A percentile compares a stretch with the other conserved stretches of the same genome.
Evolutionary conservation across 2,797 vertebrate genomes (phyloP).

Genomic region (Remorina albescens): DNA sequence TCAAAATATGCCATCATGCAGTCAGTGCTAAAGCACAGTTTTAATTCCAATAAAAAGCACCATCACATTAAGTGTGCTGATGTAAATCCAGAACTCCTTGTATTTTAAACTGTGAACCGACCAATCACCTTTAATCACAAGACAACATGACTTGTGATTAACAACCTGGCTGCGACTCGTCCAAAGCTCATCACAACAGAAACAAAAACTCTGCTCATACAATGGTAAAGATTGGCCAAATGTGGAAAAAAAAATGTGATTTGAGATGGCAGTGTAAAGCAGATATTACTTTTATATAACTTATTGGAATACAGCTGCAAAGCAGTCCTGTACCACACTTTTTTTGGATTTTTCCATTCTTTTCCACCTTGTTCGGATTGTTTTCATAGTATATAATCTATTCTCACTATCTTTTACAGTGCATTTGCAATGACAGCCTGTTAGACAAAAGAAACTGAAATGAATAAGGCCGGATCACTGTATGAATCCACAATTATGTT

Average conservation of each 20-base stretch:
- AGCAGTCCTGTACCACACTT: slow-evolving; percentile 52
- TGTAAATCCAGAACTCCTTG: slow-evolving; percentile 26
- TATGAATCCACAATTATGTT: slow-evolving; percentile 66
- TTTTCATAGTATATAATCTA: slow-evolving; percentile 65
- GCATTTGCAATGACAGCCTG: slow-evolving; percentile 64
- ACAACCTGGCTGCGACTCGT: slow-evolving; percentile 31
- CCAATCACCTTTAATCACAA: slow-evolving; percentile 32
- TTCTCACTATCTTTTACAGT: slow-evolving; percentile 73
- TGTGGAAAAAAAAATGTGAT: slow-evolving; percentile 40
- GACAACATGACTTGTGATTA: no score
- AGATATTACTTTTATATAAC: slow-evolving; percentile 49
- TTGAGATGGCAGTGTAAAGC: slow-evolving; percentile 66
- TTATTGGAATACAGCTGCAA: slow-evolving; percentile 42
- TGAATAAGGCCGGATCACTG: slow-evolving; percentile 77
- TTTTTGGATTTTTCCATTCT: slow-evolving; percentile 22
- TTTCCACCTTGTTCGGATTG: slow-evolving; percentile 68
- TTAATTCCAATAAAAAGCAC: slow-evolving; percentile 45
- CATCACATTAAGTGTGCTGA: slow-evolving; percentile 46
- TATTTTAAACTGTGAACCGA: slow-evolving; percentile 33
- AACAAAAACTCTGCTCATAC: slow-evolving; percentile 31
- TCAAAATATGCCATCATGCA: slow-evolving; percentile 11
- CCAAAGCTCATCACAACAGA: slow-evolving; percentile 26
- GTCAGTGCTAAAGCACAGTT: slow-evolving; percentile 32
- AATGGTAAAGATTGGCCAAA: slow-evolving; percentile 23
- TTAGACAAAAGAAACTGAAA: slow-evolving; percentile 60